These are phyloP conservation scores for Sympetrum striolatum DNA, from an alignment of 2,888 invertebrate genomes.

Conservation along the genomic window DNA sequence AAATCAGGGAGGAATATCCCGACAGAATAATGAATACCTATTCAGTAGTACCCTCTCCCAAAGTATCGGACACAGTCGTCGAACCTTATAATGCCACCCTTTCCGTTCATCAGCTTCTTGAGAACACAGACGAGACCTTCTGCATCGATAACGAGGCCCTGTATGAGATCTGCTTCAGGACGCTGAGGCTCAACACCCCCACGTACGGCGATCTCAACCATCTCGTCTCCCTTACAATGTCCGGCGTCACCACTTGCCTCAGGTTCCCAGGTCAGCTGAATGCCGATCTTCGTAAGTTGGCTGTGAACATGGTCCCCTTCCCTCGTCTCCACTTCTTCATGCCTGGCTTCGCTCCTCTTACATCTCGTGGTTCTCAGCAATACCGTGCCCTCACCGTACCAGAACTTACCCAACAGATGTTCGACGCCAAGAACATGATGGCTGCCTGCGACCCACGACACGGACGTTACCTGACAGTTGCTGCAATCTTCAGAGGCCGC, in stretches of 20 bases:
- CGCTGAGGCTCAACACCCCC: conserved; percentile 85
- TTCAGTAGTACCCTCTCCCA: conserved; percentile 64
- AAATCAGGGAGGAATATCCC: conserved; percentile 88
- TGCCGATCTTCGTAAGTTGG: conserved; percentile 70
- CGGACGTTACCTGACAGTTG: conserved; percentile 66
- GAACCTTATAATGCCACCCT: conserved; percentile 92
- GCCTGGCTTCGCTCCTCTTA: conserved; percentile 68
- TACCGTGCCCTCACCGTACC: conserved; percentile 64
- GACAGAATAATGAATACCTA: conserved; percentile 70
- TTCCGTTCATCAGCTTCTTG: conserved; percentile 86
- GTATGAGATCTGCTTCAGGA: conserved; percentile 91
- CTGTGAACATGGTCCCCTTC: conserved; percentile 76
- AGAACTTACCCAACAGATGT: conserved; percentile 62
- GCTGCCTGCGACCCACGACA: conserved; percentile 66
- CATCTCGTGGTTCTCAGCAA: conserved; percentile 63
- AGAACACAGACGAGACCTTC: conserved; percentile 90
- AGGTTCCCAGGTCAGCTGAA: conserved; percentile 75
- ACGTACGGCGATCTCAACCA: conserved; percentile 94
- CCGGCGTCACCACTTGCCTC: conserved; percentile 87
- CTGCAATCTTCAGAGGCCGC: conserved; percentile 63
- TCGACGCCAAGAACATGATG: conserved; percentile 68
- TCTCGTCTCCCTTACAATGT: conserved; percentile 86
- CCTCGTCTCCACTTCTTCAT: conserved; percentile 69
- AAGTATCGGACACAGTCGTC: conserved; percentile 84
- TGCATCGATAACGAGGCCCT: conserved; percentile 93